Evolutionary conservation across 2,888 invertebrate species (phyloP), one percentile per base, ranked within the genome.

Genomic region (Stenurella melanura): DNA sequence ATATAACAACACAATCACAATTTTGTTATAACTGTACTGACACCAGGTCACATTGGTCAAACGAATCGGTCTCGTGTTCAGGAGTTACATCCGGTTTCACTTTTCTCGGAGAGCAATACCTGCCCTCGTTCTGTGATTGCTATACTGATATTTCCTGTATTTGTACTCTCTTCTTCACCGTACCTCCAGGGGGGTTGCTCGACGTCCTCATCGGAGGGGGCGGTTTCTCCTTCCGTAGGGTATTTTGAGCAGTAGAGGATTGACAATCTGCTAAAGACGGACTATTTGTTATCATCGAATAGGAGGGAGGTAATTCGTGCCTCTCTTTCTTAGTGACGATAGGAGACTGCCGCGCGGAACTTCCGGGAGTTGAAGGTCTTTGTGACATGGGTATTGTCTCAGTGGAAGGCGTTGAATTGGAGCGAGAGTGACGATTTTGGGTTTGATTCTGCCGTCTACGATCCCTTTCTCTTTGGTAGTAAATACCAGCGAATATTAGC

Each of bases 71-170:
- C 54, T 72, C 71, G 21, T 63, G 50, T 50, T 72, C 71, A 34
- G 30, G 71, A 30, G 61, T 76, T 50, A 73, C 71, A 60, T 80
- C 77, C 11, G 75, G 69, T 57, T 64, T 75, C 57, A 21, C 17
- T 9, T 12, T 12, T 18, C 26, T 71, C 15, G 77, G 77, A 74
- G 76, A 78, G 74, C 71, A 54, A 54, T 70, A 76, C 42, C 78
- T 70, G 80, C 83, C 84, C 86, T 84, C 87, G 77, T 83, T 83
- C 77, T 83, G 81, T 83, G 85, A 84, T 80, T 82, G 92, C 93
- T 94, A 95, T 88, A 95, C 95, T 77, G 94, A 94, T 88, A 95
- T 95, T 90, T 95, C 95, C 89, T 95, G 95, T 84, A 95, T 95
- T 90, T 95, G 95, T 77, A 95, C 95, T 86, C 95, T 92, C 89